Evolutionary conservation across 2,797 vertebrate genomes (phyloP).

Genomic region (Sebastes taczanowskii): DNA sequence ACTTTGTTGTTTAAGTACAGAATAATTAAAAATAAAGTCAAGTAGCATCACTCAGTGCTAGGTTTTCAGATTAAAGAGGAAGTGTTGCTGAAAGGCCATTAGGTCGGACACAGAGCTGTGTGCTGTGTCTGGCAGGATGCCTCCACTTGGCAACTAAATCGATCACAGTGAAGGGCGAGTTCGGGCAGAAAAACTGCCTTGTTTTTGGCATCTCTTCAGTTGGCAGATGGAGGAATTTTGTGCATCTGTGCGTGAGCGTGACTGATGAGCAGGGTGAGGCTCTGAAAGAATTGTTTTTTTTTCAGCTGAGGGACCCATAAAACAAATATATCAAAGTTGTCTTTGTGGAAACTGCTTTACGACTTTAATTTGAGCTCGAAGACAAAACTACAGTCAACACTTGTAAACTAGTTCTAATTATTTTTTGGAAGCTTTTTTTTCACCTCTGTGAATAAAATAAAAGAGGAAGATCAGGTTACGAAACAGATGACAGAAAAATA

Average conservation of each 20-base stretch:
- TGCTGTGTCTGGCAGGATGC: conserved; percentile 17
- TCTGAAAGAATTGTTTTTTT: not conserved
- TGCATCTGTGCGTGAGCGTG: conserved; percentile 45
- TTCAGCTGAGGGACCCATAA: not conserved
- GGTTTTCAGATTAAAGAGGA: not conserved
- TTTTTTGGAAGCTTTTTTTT: not conserved
- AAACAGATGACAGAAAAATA: not conserved
- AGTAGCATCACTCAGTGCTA: not conserved
- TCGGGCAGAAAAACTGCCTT: conserved; percentile 27
- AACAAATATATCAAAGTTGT: conserved; percentile 1
- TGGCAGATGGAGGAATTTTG: conserved; percentile 72
- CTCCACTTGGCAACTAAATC: conserved; percentile 13
- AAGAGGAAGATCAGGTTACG: not conserved
- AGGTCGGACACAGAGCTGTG: not conserved
- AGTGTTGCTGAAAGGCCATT: conserved; percentile 3
- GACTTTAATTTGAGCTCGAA: not conserved
- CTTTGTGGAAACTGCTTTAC: not conserved
- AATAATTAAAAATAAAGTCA: not conserved
- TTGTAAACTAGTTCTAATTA: not conserved
- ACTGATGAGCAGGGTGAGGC: not conserved
- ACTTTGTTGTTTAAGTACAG: not conserved
- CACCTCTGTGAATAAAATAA: not conserved
- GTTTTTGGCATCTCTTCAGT: conserved; percentile 57
- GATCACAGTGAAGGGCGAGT: not conserved
- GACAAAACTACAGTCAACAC: not conserved